Conservation (phyloP, 2,797 vertebrate species). For the Phrynocephalus forsythii region DNA sequence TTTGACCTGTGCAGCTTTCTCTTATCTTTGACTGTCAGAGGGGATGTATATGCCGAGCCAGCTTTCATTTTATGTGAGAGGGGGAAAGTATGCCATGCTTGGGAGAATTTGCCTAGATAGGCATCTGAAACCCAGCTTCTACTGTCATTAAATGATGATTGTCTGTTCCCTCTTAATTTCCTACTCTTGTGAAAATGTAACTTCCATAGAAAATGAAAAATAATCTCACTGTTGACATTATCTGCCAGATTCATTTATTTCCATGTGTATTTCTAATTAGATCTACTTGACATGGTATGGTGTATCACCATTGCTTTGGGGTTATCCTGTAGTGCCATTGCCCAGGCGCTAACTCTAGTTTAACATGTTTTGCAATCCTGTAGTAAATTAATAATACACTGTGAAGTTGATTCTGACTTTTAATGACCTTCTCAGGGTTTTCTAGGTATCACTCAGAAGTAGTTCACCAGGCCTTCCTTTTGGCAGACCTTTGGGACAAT, state of each 20-base stretch:
- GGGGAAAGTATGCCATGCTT: slow-evolving; percentile 13
- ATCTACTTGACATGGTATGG: neutral
- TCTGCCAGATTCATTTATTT: slow-evolving; percentile 14
- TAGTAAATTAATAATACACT: no score
- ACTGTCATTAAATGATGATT: slow-evolving; percentile 30
- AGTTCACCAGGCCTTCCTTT: no score
- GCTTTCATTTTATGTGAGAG: slow-evolving; percentile 8
- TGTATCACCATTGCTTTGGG: neutral
- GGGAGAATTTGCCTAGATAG: slow-evolving; percentile 40
- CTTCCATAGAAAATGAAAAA: slow-evolving; percentile 19
- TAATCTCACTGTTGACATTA: slow-evolving; percentile 17
- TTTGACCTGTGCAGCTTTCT: slow-evolving; percentile 30
- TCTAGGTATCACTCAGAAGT: no score
- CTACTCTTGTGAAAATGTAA: slow-evolving; percentile 32
- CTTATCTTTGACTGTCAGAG: slow-evolving; percentile 26
- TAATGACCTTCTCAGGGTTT: no score
- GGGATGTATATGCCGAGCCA: slow-evolving; percentile 14
- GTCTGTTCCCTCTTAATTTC: slow-evolving; percentile 37
- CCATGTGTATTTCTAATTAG: neutral
- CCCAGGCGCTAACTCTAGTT: neutral
- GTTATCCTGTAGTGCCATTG: neutral
- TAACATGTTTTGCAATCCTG: neutral
- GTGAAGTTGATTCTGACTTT: no score
- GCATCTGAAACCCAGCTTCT: slow-evolving; percentile 29
- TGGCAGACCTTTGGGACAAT: no score